Percentiles rank a stretch among this genome's conserved stretches.
These are phyloP conservation scores for Daubentonia madagascariensis DNA, from an alignment of 2,113 vertebrate species.

Conservation along the genomic window DNA sequence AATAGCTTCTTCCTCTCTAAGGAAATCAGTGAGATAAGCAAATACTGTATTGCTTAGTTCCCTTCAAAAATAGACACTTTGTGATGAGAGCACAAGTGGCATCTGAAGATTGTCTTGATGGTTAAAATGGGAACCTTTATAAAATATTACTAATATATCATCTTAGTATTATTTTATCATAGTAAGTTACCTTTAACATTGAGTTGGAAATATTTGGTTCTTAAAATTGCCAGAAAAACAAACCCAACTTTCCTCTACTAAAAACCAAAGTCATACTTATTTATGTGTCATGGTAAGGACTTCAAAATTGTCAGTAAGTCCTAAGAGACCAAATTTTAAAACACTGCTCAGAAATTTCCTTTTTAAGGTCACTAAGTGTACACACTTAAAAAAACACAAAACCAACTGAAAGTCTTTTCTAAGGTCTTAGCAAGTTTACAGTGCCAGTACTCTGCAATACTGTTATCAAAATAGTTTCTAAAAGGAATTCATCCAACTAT, in stretches of 20 bases:
- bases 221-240: conserved; percentile 37
- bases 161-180: neutral
- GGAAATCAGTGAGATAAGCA: conserved; percentile 41
- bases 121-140: neutral
- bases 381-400: neutral
- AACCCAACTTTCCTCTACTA: neutral
- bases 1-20: conserved; percentile 97
- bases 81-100: neutral
- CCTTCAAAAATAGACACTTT: neutral
- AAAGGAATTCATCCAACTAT: neutral
- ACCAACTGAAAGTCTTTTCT: neutral
- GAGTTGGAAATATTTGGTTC: neutral
- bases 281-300: neutral
- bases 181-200: neutral
- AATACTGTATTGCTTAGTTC: conserved; percentile 16
- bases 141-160: neutral
- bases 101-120: neutral
- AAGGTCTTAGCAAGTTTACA: neutral
- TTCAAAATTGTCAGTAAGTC: neutral
- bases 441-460: neutral
- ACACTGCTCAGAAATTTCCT: neutral
- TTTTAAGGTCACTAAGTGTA: neutral
- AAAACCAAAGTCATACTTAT: neutral
- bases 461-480: neutral
- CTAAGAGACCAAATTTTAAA: conserved; percentile 3